Conservation (phyloP, 2,888 invertebrate species). For the Orthonevra nobilis region DNA sequence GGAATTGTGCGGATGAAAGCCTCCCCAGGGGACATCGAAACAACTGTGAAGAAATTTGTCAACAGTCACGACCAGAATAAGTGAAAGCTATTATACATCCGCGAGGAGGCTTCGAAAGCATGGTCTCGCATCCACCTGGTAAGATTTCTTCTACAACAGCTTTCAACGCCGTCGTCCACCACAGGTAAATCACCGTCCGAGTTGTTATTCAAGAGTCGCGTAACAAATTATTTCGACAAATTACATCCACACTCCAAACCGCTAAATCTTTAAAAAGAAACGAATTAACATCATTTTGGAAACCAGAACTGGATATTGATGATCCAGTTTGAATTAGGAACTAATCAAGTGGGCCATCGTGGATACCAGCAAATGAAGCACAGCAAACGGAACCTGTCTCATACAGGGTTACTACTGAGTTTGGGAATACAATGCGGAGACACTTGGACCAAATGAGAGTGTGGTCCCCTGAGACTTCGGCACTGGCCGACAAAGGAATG, state of each 20-base stretch:
- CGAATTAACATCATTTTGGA: too few species aligned
- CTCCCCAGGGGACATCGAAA: too few species aligned
- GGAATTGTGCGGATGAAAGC: constrained; percentile 9
- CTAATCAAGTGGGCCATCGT: too few species aligned
- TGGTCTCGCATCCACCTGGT: too few species aligned
- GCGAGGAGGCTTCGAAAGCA: constrained; percentile 10
- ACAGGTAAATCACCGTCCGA: constrained; percentile 1
- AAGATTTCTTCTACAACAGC: background rate
- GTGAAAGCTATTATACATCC: too few species aligned
- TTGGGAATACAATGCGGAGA: background rate
- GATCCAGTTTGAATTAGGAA: constrained; percentile 13
- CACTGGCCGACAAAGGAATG: too few species aligned
- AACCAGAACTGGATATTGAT: background rate
- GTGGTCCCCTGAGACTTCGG: too few species aligned
- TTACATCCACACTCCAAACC: background rate
- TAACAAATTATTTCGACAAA: constrained; percentile 1
- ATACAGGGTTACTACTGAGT: background rate
- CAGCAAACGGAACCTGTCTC: constrained; percentile 10
- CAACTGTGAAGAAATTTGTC: too few species aligned
- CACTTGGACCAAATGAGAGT: constrained; percentile 13
- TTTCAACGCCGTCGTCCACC: background rate
- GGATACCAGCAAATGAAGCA: background rate
- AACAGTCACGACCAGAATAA: too few species aligned
- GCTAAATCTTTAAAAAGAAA: background rate
- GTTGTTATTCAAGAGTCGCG: background rate